A percentile compares a stretch with the other conserved stretches of the same genome.
Conservation (phyloP, 2,888 invertebrate genomes). For the Seira sanloemensis region DNA sequence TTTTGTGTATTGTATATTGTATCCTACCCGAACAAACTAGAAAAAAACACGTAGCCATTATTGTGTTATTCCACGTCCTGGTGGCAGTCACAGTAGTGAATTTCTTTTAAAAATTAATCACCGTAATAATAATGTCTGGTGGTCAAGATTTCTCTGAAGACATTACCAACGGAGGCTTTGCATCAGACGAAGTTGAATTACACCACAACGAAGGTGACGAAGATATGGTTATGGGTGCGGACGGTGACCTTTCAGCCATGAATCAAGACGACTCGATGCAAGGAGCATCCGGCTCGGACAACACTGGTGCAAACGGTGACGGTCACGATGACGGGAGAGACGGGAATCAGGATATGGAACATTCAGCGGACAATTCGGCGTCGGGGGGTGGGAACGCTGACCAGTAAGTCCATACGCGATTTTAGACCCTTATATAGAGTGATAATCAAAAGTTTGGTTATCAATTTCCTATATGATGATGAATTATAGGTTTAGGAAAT, state of each 20-base stretch:
- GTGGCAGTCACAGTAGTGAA: constrained; percentile 6
- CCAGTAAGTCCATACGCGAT: constrained; percentile 75
- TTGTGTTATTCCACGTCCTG: background rate
- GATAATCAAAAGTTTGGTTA: too few species aligned
- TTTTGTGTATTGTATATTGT: background rate
- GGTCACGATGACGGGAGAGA: constrained; percentile 69
- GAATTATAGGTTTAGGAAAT: too few species aligned
- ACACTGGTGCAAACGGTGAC: constrained; percentile 58
- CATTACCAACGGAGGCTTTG: constrained; percentile 72
- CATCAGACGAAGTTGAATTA: constrained; percentile 65
- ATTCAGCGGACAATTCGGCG: constrained; percentile 83
- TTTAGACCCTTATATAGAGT: too few species aligned
- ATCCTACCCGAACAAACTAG: background rate
- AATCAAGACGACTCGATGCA: constrained; percentile 72
- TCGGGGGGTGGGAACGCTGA: constrained; percentile 88
- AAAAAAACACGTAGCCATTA: constrained; percentile 5
- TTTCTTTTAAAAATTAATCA: constrained; percentile 8
- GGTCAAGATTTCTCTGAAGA: constrained; percentile 73
- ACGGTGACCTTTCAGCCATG: constrained; percentile 64
- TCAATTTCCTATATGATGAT: too few species aligned
- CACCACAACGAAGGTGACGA: constrained; percentile 70
- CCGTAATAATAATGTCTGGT: constrained; percentile 57
- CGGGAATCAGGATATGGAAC: constrained; percentile 83
- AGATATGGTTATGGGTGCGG: constrained; percentile 66
- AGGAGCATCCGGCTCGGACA: constrained; percentile 52